These are phyloP conservation scores for Penaeus chinensis DNA, from an alignment of 1,140 invertebrate genomes.

Conservation along the genomic window DNA sequence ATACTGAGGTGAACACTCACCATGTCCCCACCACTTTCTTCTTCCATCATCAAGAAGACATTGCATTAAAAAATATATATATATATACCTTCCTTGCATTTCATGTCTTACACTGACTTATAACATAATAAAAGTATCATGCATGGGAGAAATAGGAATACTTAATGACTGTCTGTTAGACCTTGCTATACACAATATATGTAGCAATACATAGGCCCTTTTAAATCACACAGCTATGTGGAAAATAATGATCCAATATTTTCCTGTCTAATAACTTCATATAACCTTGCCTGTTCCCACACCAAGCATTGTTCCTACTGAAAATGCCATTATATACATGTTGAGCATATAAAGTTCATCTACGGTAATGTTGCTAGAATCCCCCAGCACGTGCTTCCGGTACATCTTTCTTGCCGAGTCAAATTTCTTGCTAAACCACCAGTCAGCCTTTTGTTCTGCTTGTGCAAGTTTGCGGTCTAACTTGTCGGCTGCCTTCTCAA, in stretches of 20 bases:
- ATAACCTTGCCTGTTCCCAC: conserved; percentile 49
- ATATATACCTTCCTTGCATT: too few relatives aligned
- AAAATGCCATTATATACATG: conserved; percentile 55
- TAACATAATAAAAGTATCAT: too few relatives aligned
- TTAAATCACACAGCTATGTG: not conserved
- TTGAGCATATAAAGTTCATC: conserved; percentile 53
- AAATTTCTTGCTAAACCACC: conserved; percentile 29
- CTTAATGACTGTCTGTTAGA: too few relatives aligned
- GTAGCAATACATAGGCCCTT: not conserved
- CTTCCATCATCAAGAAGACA: too few relatives aligned
- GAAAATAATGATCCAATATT: not conserved
- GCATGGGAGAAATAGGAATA: too few relatives aligned
- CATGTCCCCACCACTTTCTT: too few relatives aligned
- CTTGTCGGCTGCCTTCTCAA: conserved; percentile 47
- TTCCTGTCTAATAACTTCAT: not conserved
- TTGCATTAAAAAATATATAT: too few relatives aligned
- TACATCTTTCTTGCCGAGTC: conserved; percentile 19
- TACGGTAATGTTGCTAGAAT: conserved; percentile 35
- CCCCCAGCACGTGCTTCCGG: conserved; percentile 41
- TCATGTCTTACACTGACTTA: too few relatives aligned
- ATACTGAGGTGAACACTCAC: too few relatives aligned
- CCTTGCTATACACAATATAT: too few relatives aligned
- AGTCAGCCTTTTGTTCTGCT: conserved; percentile 35
- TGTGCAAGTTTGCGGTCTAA: conserved; percentile 29
- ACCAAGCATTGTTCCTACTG: conserved; percentile 53